phyloP scores from a whole-genome alignment of 2,113 vertebrate genomes.

The Steatornis caripensis region DNA sequence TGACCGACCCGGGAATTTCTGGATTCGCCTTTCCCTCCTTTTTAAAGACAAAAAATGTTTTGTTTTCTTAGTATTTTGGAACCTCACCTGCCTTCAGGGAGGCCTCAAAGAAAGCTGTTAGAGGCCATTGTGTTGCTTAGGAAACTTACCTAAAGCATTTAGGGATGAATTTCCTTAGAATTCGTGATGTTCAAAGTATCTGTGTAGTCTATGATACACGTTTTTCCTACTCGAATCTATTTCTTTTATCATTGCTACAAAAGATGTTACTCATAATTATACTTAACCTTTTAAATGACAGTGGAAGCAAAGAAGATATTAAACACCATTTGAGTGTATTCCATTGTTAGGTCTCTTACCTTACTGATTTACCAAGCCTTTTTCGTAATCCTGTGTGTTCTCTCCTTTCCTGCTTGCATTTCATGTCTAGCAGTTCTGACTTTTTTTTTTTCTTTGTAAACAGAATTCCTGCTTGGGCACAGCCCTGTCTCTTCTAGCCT shows the following conservation, averaged over 20 bases:
- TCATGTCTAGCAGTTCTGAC: not conserved
- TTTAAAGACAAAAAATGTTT: not conserved
- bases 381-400: not conserved
- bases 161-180: not conserved
- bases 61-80: not conserved
- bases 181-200: not conserved
- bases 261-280: not conserved
- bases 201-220: rapidly evolving
- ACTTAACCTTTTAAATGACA: not conserved
- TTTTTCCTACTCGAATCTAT: not conserved
- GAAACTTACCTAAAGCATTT: not conserved
- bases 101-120: not conserved
- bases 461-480: not conserved
- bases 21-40: not conserved
- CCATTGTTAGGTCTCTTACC: not conserved
- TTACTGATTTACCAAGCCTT: not conserved
- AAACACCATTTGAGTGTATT: not conserved
- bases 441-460: not conserved
- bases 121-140: not conserved
- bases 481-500: not conserved
- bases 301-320: not conserved
- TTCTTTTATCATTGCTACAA: not conserved
- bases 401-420: not conserved
- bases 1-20: not conserved
- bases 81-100: not conserved